Conservation (phyloP, 2,113 vertebrate species). For the Brienomyrus longianalis region DNA sequence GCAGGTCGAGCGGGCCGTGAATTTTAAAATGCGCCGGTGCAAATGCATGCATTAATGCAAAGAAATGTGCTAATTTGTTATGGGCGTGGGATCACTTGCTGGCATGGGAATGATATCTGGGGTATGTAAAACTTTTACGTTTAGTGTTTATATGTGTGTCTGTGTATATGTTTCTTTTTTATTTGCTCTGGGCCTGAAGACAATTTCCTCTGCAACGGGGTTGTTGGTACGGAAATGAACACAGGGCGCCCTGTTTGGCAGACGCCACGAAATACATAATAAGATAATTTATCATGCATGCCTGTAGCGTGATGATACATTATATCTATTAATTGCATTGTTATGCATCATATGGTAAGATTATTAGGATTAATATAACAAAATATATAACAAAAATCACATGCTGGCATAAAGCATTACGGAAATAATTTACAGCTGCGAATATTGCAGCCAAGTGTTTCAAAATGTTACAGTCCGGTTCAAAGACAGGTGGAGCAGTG, state of each 20-base stretch:
- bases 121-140: not conserved
- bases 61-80: not conserved
- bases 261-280: not conserved
- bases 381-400: conserved; percentile 1
- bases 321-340: not conserved
- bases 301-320: not conserved
- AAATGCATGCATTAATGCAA: not conserved
- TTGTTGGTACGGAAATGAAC: not conserved
- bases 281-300: not conserved
- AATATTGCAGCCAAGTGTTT: not conserved
- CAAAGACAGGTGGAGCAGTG: not conserved
- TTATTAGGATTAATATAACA: not conserved
- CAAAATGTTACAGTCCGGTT: not conserved
- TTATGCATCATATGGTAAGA: conserved; percentile 1
- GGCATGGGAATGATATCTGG: not conserved
- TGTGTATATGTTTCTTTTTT: not conserved
- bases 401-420: not conserved
- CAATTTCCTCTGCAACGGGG: not conserved
- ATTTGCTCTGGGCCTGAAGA: not conserved
- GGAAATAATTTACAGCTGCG: not conserved
- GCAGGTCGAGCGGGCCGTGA: not conserved
- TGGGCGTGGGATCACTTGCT: not conserved
- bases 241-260: not conserved
- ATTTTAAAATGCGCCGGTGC: not conserved
- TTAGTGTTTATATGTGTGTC: not conserved